A percentile compares a stretch with the other conserved stretches of the same genome.
phyloP scores from a whole-genome alignment of 1,140 invertebrate species.

The Eumaeus atala region DNA sequence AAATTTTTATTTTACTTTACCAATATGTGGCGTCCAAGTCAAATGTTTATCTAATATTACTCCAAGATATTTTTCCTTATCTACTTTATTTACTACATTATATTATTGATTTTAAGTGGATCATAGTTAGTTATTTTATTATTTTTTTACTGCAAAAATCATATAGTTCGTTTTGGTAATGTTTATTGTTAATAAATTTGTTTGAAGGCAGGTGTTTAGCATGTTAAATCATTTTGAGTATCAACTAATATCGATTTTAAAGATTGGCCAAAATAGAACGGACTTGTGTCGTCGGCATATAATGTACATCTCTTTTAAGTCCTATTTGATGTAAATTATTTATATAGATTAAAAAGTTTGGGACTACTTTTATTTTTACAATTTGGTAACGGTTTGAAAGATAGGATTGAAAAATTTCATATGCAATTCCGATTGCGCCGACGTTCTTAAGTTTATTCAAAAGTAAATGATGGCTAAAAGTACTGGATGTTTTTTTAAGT shows the following conservation, averaged over 20 bases:
- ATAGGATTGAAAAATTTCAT: too few species aligned
- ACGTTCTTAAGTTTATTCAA: slow-evolving; percentile 15
- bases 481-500: slow-evolving; percentile 22
- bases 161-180: slow-evolving; percentile 32
- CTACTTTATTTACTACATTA: slow-evolving; percentile 13
- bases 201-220: slow-evolving; percentile 27
- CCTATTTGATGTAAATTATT: slow-evolving; percentile 23
- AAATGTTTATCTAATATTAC: slow-evolving; percentile 29
- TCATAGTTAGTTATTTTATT: slow-evolving; percentile 27
- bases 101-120: too few species aligned
- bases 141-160: slow-evolving; percentile 33
- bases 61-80: slow-evolving; percentile 31
- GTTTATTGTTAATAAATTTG: too few species aligned
- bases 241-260: too few species aligned
- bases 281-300: slow-evolving; percentile 33
- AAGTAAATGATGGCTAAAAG: slow-evolving; percentile 19
- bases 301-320: slow-evolving; percentile 27
- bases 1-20: neutral
- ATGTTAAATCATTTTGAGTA: slow-evolving; percentile 25
- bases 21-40: slow-evolving; percentile 20
- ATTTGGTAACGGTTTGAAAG: slow-evolving; percentile 26
- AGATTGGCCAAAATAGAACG: slow-evolving; percentile 26
- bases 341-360: slow-evolving; percentile 22
- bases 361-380: slow-evolving; percentile 25
- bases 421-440: neutral